These are phyloP conservation scores for Aporophyla lueneburgensis DNA, from an alignment of 2,888 invertebrate species.

Conservation along the genomic window DNA sequence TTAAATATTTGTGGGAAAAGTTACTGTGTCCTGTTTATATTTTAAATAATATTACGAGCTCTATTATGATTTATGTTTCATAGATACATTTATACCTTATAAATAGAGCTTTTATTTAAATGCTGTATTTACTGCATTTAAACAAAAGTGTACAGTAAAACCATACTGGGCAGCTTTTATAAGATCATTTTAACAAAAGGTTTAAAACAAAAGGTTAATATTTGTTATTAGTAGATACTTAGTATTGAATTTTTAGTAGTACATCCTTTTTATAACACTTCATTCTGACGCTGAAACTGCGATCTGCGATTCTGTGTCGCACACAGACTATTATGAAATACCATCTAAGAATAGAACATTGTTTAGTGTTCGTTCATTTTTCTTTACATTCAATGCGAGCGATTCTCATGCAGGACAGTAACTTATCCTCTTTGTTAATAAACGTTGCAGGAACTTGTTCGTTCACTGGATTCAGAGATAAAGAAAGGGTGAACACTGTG, in stretches of 20 bases:
- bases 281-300: not conserved
- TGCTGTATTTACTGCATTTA: not conserved
- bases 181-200: not conserved
- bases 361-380: conserved; percentile 27
- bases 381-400: conserved; percentile 18
- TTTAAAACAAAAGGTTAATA: not conserved
- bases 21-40: not conserved
- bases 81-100: too few species aligned
- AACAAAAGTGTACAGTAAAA: not conserved
- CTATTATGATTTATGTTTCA: not conserved
- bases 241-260: not conserved
- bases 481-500: conserved; percentile 22
- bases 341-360: conserved; percentile 38
- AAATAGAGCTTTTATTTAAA: too few species aligned
- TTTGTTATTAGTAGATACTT: not conserved
- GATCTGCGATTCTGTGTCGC: not conserved
- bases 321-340: too few species aligned
- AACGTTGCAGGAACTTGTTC: conserved; percentile 21
- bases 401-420: too few species aligned
- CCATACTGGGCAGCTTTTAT: not conserved
- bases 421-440: conserved; percentile 14
- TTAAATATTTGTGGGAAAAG: not conserved
- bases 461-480: conserved; percentile 12
- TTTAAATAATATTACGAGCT: not conserved
- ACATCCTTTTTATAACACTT: conserved; percentile 2